These are phyloP conservation scores for Leptinotarsa texana DNA, from an alignment of 1,140 invertebrate species.

Conservation along the genomic window DNA sequence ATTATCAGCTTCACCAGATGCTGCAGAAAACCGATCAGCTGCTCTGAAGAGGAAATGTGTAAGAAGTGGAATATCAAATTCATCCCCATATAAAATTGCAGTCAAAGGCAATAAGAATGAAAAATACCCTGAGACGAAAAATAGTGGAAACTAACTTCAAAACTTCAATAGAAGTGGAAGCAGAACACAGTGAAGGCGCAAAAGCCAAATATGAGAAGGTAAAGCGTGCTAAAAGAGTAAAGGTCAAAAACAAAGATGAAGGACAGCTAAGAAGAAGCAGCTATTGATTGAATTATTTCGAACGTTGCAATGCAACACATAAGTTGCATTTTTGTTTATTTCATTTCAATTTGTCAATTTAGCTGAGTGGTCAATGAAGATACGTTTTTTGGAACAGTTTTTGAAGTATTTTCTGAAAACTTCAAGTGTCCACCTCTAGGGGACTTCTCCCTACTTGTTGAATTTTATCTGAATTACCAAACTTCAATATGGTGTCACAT, in stretches of 20 bases:
- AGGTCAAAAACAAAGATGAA: not conserved
- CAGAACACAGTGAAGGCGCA: not conserved
- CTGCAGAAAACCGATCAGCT: not conserved
- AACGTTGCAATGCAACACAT: no score
- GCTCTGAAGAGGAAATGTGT: not conserved
- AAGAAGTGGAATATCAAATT: not conserved
- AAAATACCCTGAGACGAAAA: no score
- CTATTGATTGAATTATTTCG: not conserved
- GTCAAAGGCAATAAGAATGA: no score
- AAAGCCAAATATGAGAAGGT: not conserved
- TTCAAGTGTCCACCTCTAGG: no score
- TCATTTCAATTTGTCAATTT: not conserved
- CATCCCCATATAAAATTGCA: not conserved
- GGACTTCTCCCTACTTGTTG: no score
- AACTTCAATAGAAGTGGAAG: not conserved
- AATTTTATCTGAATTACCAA: not conserved
- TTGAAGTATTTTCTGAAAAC: no score
- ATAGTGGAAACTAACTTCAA: not conserved
- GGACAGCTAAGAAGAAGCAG: not conserved
- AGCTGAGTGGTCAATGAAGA: not conserved
- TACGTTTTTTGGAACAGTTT: not conserved
- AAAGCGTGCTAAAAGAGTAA: slow-evolving; percentile 3
- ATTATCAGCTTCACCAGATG: not conserved
- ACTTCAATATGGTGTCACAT: not conserved
- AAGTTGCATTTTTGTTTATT: not conserved